These are phyloP conservation scores for Drosophila equinoxialis DNA, from an alignment of 1,140 invertebrate genomes.

Conservation along the genomic window DNA sequence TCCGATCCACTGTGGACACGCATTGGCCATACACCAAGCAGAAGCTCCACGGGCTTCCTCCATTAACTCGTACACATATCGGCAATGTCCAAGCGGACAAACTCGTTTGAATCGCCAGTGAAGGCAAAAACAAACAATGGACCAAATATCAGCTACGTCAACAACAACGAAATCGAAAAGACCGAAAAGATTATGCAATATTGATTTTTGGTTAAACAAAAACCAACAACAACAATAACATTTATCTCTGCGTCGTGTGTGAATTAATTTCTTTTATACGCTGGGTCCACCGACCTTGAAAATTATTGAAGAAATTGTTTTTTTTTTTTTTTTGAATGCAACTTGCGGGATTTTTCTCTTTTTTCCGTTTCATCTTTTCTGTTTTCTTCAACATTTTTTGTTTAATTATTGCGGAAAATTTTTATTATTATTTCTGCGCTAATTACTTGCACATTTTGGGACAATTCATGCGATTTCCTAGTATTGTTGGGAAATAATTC, in stretches of 20 bases:
- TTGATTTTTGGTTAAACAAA: conserved; percentile 43
- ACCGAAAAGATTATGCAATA: conserved; percentile 67
- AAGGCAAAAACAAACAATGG: conserved; percentile 35
- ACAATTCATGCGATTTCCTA: conserved; percentile 55
- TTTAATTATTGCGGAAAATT: conserved; percentile 12
- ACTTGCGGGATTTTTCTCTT: conserved; percentile 4
- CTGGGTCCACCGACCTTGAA: conserved; percentile 60
- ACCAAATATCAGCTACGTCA: conserved; percentile 28
- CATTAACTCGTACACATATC: conserved; percentile 5
- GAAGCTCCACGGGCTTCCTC: conserved; percentile 13
- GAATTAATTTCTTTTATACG: conserved; percentile 58
- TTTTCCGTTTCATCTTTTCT: neutral
- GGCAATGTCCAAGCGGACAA: conserved; percentile 35
- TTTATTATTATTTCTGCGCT: conserved; percentile 11
- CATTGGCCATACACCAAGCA: conserved; percentile 40
- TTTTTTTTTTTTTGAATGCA: conserved; percentile 1
- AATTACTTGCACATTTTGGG: conserved; percentile 43
- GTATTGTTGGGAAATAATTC: conserved; percentile 50
- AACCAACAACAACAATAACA: conserved; percentile 25
- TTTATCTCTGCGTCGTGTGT: conserved; percentile 45
- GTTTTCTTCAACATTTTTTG: neutral
- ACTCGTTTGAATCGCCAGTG: conserved; percentile 47
- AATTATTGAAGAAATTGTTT: conserved; percentile 33
- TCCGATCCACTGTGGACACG: conserved; percentile 35
- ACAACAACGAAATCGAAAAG: too few species aligned